Conservation (phyloP, 2,113 vertebrate genomes). For the Ctenodactylus gundi region DNA sequence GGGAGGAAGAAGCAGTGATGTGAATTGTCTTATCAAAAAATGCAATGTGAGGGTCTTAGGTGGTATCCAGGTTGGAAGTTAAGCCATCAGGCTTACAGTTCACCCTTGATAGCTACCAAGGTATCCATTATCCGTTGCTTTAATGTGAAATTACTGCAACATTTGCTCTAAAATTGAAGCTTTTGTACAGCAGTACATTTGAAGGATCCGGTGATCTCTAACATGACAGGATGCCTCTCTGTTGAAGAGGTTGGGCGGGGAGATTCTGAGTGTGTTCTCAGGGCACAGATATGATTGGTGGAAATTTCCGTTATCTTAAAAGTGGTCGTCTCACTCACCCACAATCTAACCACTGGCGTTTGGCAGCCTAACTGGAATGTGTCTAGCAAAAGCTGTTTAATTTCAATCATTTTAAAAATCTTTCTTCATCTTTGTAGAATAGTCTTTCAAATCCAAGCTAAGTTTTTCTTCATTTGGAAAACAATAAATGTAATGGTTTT, state of each 20-base stretch:
- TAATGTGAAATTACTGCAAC: background rate
- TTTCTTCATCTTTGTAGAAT: background rate
- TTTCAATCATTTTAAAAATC: background rate
- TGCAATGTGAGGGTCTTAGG: too few species aligned
- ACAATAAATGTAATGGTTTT: background rate
- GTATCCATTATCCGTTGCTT: background rate
- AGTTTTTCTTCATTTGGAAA: background rate
- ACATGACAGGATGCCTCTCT: background rate
- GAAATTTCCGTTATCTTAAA: background rate
- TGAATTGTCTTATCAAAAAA: background rate
- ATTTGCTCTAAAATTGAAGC: background rate
- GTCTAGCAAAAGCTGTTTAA: constrained; percentile 36
- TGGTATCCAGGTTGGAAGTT: background rate
- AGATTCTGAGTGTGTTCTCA: background rate
- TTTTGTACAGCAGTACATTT: background rate
- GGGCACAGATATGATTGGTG: background rate
- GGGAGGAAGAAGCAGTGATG: background rate
- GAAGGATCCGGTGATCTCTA: background rate
- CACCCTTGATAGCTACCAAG: background rate
- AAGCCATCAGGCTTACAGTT: background rate
- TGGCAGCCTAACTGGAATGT: background rate
- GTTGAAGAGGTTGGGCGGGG: background rate
- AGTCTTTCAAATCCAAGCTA: background rate
- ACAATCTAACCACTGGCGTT: background rate
- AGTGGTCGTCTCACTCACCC: background rate